A percentile compares a stretch with the other conserved stretches of the same genome.
Conservation (phyloP, 2,113 vertebrate genomes). For the Odontophorus gujanensis region DNA sequence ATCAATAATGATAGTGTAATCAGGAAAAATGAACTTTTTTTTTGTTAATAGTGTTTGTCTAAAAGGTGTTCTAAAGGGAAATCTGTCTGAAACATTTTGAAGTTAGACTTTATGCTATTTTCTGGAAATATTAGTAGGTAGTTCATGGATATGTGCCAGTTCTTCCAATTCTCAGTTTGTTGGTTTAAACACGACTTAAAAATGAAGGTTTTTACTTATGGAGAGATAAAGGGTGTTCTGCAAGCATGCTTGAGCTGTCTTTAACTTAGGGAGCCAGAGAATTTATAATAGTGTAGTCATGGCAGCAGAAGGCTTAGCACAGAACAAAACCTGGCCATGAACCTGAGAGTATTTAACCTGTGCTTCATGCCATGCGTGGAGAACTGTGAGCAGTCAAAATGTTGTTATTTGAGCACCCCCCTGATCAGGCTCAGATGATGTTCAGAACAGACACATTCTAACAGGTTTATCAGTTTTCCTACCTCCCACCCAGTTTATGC, state of each 20-base stretch:
- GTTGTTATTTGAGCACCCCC: neutral
- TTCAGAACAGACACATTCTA: neutral
- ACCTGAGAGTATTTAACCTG: neutral
- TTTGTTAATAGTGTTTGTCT: neutral
- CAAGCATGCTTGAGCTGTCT: neutral
- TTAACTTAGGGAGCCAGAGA: neutral
- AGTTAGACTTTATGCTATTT: neutral
- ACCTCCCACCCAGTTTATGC: neutral
- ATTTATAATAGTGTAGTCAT: neutral
- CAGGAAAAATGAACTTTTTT: neutral
- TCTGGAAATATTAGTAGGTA: neutral
- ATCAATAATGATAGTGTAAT: neutral
- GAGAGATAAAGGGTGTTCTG: neutral
- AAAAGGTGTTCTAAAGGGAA: neutral
- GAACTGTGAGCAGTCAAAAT: neutral
- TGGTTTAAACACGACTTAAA: neutral
- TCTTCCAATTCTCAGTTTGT: neutral
- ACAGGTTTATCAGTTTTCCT: neutral
- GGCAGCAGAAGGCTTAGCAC: neutral
- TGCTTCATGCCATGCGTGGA: neutral
- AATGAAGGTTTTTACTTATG: neutral
- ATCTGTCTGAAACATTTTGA: neutral
- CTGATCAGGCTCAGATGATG: neutral
- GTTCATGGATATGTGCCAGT: neutral
- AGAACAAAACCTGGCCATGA: neutral